Conservation (phyloP, 2,888 invertebrate species). For the Drosophila ezoana region DNA sequence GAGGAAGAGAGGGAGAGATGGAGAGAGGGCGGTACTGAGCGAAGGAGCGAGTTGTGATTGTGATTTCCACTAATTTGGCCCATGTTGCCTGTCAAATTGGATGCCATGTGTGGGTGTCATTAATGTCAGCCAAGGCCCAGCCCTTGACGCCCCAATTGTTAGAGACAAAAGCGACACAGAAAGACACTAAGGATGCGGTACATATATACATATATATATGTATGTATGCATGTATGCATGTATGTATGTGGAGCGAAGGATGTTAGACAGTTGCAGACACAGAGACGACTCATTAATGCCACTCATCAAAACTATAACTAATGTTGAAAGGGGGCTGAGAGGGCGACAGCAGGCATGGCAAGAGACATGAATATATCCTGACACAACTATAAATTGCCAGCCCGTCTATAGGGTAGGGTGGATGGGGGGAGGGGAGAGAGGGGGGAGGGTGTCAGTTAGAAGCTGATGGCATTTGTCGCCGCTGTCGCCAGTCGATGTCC, state of each 20-base stretch:
- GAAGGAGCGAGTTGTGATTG: slow-evolving; percentile 48
- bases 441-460: slow-evolving; percentile 25
- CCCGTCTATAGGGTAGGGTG: slow-evolving; percentile 14
- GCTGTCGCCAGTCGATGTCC: slow-evolving; percentile 39
- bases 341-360: slow-evolving; percentile 25
- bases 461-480: slow-evolving; percentile 71
- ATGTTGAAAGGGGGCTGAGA: slow-evolving; percentile 49
- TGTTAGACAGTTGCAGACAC: slow-evolving; percentile 66
- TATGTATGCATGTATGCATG: slow-evolving; percentile 4
- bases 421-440: slow-evolving; percentile 6
- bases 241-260: slow-evolving; percentile 14
- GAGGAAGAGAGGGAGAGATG: neutral
- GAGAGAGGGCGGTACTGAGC: neutral
- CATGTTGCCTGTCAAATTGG: slow-evolving; percentile 77
- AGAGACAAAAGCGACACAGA: slow-evolving; percentile 42
- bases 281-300: slow-evolving; percentile 80
- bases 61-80: slow-evolving; percentile 78
- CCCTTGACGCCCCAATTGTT: neutral
- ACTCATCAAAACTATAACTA: slow-evolving; percentile 79
- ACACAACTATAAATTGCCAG: slow-evolving; percentile 68
- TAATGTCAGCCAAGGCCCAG: slow-evolving; percentile 61
- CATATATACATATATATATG: neutral
- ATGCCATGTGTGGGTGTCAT: slow-evolving; percentile 79
- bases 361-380: slow-evolving; percentile 73
- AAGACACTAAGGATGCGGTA: slow-evolving; percentile 45